Percentiles rank a stretch among this genome's conserved stretches.
phyloP scores from a whole-genome alignment of 2,797 vertebrate species.

The Falco rusticolus region DNA sequence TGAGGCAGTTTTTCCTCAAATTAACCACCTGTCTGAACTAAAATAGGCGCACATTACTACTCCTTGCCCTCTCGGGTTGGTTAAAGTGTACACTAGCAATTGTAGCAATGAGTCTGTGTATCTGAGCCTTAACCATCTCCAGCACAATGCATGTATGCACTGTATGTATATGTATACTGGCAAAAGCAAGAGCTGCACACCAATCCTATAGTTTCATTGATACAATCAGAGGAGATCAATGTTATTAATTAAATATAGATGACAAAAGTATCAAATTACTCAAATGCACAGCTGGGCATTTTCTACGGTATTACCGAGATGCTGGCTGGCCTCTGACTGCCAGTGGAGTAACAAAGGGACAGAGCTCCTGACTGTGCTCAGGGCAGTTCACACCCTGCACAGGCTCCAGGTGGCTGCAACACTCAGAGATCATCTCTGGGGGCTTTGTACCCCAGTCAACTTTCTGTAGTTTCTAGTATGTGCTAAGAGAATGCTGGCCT shows the following conservation, averaged over 20 bases:
- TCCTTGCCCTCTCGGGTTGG: not conserved
- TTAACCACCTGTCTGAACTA: not conserved
- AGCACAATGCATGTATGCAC: not conserved
- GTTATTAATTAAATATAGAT: not conserved
- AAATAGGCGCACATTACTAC: not conserved
- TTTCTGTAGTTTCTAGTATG: not conserved
- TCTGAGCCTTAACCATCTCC: not conserved
- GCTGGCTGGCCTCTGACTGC: not conserved
- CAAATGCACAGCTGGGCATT: not conserved
- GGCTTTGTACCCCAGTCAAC: not conserved
- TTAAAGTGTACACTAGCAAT: not conserved
- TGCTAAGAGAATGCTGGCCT: not conserved
- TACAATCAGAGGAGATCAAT: not conserved
- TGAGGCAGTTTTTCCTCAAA: not conserved
- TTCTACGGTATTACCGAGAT: not conserved
- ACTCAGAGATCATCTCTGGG: not conserved
- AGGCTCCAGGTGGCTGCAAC: not conserved
- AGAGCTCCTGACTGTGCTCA: not conserved
- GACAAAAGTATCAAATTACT: not conserved
- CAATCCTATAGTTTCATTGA: not conserved
- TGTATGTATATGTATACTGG: not conserved
- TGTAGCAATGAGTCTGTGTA: not conserved
- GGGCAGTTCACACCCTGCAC: not conserved
- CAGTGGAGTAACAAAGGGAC: not conserved
- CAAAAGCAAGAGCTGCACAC: not conserved